Conservation (phyloP, 2,888 invertebrate genomes). For the Euclidia mi region DNA sequence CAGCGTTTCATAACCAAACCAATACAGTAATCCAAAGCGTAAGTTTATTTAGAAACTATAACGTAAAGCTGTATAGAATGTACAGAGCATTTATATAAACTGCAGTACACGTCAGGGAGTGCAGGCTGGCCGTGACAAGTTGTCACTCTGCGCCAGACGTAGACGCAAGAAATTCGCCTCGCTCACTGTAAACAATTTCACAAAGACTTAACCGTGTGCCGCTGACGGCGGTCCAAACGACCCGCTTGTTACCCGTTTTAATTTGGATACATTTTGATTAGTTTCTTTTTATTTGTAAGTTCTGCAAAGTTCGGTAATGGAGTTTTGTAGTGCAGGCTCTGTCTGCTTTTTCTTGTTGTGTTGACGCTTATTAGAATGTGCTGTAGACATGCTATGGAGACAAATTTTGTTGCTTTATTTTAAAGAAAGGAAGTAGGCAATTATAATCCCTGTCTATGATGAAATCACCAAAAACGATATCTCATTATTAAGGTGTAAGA, state of each 20-base stretch:
- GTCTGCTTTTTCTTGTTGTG: neutral
- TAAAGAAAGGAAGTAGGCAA: too few species aligned
- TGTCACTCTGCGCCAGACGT: constrained; percentile 65
- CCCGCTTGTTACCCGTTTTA: constrained; percentile 37
- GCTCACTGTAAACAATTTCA: constrained; percentile 63
- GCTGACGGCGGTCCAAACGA: constrained; percentile 55
- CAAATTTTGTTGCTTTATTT: too few species aligned
- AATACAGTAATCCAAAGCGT: neutral
- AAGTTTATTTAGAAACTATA: neutral
- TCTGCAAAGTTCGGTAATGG: constrained; percentile 19
- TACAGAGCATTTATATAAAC: constrained; percentile 40
- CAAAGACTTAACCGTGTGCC: constrained; percentile 60
- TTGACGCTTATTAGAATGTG: neutral
- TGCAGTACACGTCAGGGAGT: constrained; percentile 44
- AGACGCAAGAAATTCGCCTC: constrained; percentile 58
- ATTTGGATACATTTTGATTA: constrained; percentile 46
- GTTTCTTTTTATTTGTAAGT: constrained; percentile 33
- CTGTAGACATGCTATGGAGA: neutral
- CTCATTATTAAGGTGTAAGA: too few species aligned
- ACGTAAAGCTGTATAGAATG: neutral
- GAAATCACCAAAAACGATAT: too few species aligned
- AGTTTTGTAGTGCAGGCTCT: constrained; percentile 11
- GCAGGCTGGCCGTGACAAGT: constrained; percentile 66
- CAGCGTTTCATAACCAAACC: neutral
- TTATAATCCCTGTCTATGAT: too few species aligned